Conservation (phyloP, 2,113 vertebrate species). For the Hystrix brachyura region DNA sequence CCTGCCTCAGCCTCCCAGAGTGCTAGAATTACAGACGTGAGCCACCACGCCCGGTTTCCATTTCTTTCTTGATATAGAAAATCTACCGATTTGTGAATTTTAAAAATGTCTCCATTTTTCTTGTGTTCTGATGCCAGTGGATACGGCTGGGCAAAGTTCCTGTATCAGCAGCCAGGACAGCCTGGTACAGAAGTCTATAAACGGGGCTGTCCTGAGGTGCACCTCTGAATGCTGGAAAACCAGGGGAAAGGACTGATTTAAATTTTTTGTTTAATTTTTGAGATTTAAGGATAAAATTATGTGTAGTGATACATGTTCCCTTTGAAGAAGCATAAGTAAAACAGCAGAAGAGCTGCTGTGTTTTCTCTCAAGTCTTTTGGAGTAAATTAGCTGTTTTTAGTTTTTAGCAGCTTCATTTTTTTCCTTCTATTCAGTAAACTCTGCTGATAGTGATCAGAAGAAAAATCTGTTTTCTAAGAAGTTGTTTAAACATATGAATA, state of each 20-base stretch:
- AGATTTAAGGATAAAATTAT: slow-evolving; percentile 46
- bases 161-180: neutral
- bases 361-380: slow-evolving; percentile 52
- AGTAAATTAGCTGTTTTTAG: slow-evolving; percentile 42
- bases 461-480: slow-evolving; percentile 54
- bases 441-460: neutral
- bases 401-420: slow-evolving; percentile 6
- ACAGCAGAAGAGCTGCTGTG: slow-evolving; percentile 11
- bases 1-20: neutral
- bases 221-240: slow-evolving; percentile 37
- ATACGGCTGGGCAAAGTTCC: neutral
- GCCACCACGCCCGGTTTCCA: neutral
- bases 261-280: slow-evolving; percentile 58
- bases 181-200: neutral
- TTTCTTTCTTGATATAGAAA: slow-evolving; percentile 4
- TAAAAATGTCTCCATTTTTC: neutral
- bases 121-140: neutral
- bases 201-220: neutral
- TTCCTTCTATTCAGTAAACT: slow-evolving; percentile 31
- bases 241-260: slow-evolving; percentile 6
- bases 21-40: neutral
- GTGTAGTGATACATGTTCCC: slow-evolving; percentile 13
- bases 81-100: neutral
- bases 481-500: neutral
- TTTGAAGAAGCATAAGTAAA: slow-evolving; percentile 65